phyloP scores from a whole-genome alignment of 2,797 vertebrate species.

The Danionella dracula region DNA sequence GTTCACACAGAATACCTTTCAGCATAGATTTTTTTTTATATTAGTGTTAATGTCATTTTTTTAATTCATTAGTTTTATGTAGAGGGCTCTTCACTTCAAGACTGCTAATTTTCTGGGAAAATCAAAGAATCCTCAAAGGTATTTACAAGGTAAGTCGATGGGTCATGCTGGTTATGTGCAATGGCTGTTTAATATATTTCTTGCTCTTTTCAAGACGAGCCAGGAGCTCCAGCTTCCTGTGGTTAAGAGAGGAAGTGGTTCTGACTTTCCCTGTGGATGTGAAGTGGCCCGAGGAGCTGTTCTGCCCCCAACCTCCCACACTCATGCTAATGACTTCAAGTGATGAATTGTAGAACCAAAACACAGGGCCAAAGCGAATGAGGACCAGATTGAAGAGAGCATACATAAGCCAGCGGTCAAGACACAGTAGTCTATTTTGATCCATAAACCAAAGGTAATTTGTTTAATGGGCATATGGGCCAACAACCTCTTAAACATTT shows the following conservation, averaged over 20 bases:
- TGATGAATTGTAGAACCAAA: slow-evolving; percentile 60
- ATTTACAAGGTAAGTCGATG: slow-evolving; percentile 10
- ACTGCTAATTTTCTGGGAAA: too few species aligned
- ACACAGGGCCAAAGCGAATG: slow-evolving; percentile 40
- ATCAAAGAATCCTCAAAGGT: too few species aligned
- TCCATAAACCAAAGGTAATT: not conserved
- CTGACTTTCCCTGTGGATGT: slow-evolving; percentile 33
- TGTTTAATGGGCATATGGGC: not conserved
- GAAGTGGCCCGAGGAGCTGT: slow-evolving; percentile 51
- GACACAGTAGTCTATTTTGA: slow-evolving; percentile 17
- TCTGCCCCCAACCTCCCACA: slow-evolving; percentile 35
- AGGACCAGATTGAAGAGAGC: slow-evolving; percentile 50
- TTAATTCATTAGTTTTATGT: too few species aligned
- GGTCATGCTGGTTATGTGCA: not conserved
- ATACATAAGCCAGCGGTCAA: slow-evolving; percentile 45
- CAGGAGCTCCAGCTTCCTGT: slow-evolving; percentile 15
- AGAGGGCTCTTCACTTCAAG: too few species aligned
- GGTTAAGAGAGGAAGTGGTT: slow-evolving; percentile 25
- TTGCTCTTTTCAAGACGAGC: not conserved
- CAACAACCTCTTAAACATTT: not conserved
- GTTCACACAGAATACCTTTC: too few species aligned
- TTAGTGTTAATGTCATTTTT: too few species aligned
- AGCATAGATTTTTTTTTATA: too few species aligned
- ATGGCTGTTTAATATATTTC: slow-evolving; percentile 10
- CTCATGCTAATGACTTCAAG: slow-evolving; percentile 68